Conservation (phyloP, 1,140 invertebrate genomes). For the Macrobrachium nipponense region DNA sequence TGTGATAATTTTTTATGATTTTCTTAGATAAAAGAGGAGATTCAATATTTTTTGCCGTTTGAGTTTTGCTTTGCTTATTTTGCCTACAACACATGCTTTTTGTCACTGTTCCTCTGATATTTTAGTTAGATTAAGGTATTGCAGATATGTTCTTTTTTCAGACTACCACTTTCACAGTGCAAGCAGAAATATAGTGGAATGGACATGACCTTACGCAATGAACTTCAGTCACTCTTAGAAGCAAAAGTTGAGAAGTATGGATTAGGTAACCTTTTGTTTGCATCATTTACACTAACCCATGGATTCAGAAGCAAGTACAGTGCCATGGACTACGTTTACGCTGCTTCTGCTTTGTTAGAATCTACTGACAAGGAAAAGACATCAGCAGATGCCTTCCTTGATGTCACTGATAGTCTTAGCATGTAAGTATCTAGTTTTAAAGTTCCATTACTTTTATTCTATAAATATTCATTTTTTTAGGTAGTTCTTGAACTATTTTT, state of each 20-base stretch:
- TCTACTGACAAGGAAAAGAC: slow-evolving; percentile 68
- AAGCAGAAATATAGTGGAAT: slow-evolving; percentile 87
- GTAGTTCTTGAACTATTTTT: too few relatives aligned
- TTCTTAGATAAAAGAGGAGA: too few relatives aligned
- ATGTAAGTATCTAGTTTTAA: slow-evolving; percentile 66
- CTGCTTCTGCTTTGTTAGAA: slow-evolving; percentile 84
- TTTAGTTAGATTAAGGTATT: not conserved
- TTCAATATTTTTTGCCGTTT: too few relatives aligned
- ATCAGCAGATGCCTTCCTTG: slow-evolving; percentile 78
- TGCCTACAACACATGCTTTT: not conserved
- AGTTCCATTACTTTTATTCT: not conserved
- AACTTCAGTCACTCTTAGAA: slow-evolving; percentile 81
- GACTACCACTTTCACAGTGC: slow-evolving; percentile 85
- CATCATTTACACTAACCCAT: slow-evolving; percentile 83
- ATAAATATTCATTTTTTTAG: not conserved
- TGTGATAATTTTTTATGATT: too few relatives aligned
- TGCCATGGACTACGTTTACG: slow-evolving; percentile 86
- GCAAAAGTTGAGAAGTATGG: slow-evolving; percentile 83
- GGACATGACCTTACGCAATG: slow-evolving; percentile 85
- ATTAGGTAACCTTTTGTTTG: slow-evolving; percentile 79
- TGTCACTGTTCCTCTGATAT: not conserved
- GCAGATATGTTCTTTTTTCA: not conserved
- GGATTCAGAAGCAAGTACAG: slow-evolving; percentile 85
- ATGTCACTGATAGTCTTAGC: slow-evolving; percentile 80
- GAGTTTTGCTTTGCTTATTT: too few relatives aligned